Evolutionary conservation across 2,113 vertebrate species (phyloP), one percentile per base, ranked within the genome.

Genomic region (Edolisoma coerulescens): DNA sequence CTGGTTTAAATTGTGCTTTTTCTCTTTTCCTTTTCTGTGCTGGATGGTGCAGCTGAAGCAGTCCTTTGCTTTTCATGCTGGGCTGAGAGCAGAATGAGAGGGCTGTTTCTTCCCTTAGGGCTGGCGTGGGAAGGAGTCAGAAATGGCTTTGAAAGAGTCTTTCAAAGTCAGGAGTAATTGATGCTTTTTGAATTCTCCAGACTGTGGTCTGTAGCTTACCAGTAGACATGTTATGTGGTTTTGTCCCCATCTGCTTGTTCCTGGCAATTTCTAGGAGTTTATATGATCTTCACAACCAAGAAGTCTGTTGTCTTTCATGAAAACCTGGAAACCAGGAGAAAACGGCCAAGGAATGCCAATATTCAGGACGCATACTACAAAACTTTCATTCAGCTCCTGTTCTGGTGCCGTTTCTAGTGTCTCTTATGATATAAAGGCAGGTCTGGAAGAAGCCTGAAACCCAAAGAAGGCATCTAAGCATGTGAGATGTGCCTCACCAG

Each of bases 141-240:
- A 90, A 92, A 76, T 59, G 60, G 71, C 68, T 95, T 80, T 91
- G 39, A 89, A 91, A 87, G 52, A 78, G 39, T 87, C 77, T 94
- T 94, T 92, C 86, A 76, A 90, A 96, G 63, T 79, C 5, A 14
- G 44, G 76, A 92, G 45, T 95, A 96, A 92, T 52, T 90, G 64
- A 71, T 83, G 82, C 59, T 84, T 91, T 90, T 87, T 90, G 67
- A 91, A 59, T 86, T 90, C 90, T 90, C 56, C 70, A 90, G 76
- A 64, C 91, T 85, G 78, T 78, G 90, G 93, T 95, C 92, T 94
- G 82, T 47, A 91, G 68, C 76, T 90, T 91, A 88, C 90, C 41
- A 91, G 82, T 50, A 95, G 90, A 37, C 44, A 67, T 70, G 80
- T 95, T 86, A 95, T 63, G 90, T 93, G 93, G 90, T 92, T 95